A percentile compares a stretch with the other conserved stretches of the same genome.
phyloP scores from a whole-genome alignment of 2,888 invertebrate genomes.

The Drosophila dives region DNA sequence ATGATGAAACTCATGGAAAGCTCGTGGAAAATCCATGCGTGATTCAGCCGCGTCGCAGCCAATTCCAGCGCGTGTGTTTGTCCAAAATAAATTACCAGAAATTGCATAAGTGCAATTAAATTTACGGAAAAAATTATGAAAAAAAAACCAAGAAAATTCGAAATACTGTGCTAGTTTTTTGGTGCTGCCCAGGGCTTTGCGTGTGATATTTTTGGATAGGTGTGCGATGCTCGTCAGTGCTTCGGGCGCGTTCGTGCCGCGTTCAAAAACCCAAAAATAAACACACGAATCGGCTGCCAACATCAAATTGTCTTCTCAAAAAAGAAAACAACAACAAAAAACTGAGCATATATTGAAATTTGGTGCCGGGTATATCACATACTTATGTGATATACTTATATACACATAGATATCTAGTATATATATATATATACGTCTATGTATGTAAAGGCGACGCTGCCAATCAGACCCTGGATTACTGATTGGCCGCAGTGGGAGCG shows the following conservation, averaged over 20 bases:
- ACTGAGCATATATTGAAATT: slow-evolving; percentile 18
- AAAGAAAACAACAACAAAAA: background rate
- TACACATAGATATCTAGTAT: background rate
- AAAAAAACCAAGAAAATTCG: slow-evolving; percentile 55
- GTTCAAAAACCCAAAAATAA: slow-evolving; percentile 77
- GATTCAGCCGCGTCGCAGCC: slow-evolving; percentile 52
- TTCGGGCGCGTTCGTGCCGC: slow-evolving; percentile 70
- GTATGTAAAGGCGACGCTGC: slow-evolving; percentile 20
- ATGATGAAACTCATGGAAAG: slow-evolving; percentile 69
- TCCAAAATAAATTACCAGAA: slow-evolving; percentile 14
- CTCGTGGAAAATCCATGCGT: slow-evolving; percentile 76
- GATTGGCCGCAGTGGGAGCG: slow-evolving; percentile 62
- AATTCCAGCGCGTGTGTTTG: slow-evolving; percentile 46
- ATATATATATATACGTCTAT: background rate
- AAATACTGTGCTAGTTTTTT: slow-evolving; percentile 73
- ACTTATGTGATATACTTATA: background rate
- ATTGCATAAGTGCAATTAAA: slow-evolving; percentile 61
- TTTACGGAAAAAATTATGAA: slow-evolving; percentile 55
- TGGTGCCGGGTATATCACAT: slow-evolving; percentile 11
- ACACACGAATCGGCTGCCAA: slow-evolving; percentile 77
- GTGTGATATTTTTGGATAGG: slow-evolving; percentile 83
- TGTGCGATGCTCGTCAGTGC: slow-evolving; percentile 58
- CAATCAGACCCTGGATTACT: slow-evolving; percentile 83
- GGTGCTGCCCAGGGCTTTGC: slow-evolving; percentile 81
- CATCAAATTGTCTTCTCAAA: slow-evolving; percentile 29